Conservation (phyloP, 2,113 vertebrate species). For the Galbula dea region DNA sequence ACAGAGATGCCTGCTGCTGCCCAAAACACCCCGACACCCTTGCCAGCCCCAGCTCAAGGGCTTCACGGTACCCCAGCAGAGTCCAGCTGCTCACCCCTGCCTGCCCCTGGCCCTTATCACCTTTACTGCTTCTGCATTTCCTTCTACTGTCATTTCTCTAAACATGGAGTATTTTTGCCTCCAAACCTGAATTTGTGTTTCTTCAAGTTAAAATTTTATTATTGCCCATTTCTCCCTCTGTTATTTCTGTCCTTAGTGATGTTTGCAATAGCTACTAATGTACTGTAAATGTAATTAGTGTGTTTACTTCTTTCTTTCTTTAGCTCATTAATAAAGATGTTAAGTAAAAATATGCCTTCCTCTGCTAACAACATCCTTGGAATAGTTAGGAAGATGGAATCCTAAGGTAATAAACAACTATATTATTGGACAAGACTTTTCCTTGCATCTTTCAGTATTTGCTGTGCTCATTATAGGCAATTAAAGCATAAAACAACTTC, state of each 20-base stretch:
- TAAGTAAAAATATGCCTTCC: conserved; percentile 81
- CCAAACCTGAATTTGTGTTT: not conserved
- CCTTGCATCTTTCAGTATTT: conserved; percentile 46
- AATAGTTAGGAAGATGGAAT: conserved; percentile 55
- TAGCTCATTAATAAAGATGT: conserved; percentile 83
- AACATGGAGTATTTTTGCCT: not conserved
- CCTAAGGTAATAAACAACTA: conserved; percentile 55
- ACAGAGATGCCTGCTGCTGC: fast-evolving
- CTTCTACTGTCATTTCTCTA: not conserved
- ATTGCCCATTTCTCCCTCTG: conserved; percentile 54
- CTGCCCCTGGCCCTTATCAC: no score
- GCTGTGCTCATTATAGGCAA: conserved; percentile 30
- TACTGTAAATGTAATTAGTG: conserved; percentile 82
- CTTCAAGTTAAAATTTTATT: conserved; percentile 16
- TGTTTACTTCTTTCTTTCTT: conserved; percentile 76
- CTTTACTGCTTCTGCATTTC: not conserved
- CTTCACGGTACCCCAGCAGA: not conserved
- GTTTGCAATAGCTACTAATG: conserved; percentile 79
- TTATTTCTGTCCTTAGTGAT: conserved; percentile 74
- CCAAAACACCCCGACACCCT: not conserved
- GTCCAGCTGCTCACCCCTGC: no score
- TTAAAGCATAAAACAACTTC: conserved; percentile 51
- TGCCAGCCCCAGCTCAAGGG: not conserved
- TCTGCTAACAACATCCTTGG: conserved; percentile 68
- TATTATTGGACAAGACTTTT: conserved; percentile 58